phyloP scores from a whole-genome alignment of 2,888 invertebrate species.

The Drosophila atripex region DNA sequence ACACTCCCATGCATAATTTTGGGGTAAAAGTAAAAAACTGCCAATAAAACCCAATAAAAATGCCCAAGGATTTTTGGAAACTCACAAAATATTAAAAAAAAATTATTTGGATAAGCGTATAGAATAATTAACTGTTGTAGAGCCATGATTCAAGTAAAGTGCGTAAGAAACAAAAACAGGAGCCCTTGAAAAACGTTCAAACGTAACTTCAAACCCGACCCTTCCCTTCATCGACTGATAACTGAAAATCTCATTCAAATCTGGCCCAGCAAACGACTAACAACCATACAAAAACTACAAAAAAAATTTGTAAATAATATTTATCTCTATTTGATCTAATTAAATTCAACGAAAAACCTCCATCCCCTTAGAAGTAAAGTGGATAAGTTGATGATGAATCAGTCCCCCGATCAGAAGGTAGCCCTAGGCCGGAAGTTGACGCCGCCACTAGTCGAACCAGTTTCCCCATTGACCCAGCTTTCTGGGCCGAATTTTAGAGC shows the following conservation, averaged over 20 bases:
- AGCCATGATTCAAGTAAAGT: too few relatives aligned
- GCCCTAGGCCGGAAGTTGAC: slow-evolving; percentile 40
- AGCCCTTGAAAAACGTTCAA: not conserved
- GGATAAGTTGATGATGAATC: not conserved
- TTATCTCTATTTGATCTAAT: not conserved
- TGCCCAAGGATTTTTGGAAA: too few relatives aligned
- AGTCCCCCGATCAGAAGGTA: slow-evolving; percentile 19
- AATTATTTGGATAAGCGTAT: too few relatives aligned
- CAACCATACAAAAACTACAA: not conserved
- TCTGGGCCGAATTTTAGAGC: not conserved
- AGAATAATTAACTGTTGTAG: too few relatives aligned
- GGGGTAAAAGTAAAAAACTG: slow-evolving; percentile 63
- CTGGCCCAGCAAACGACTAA: not conserved
- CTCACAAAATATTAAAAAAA: too few relatives aligned
- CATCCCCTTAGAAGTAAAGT: not conserved
- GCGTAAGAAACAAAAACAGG: not conserved
- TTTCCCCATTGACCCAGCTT: not conserved
- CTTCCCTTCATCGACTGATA: not conserved
- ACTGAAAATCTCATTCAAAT: not conserved
- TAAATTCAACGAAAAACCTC: not conserved
- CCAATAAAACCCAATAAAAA: not conserved
- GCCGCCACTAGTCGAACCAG: not conserved
- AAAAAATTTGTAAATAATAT: not conserved
- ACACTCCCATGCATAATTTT: slow-evolving; percentile 73
- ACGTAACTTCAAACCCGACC: not conserved